Base-by-base conservation (phyloP, 2,888 invertebrate genomes). In the Lampropteryx suffumata region DNA sequence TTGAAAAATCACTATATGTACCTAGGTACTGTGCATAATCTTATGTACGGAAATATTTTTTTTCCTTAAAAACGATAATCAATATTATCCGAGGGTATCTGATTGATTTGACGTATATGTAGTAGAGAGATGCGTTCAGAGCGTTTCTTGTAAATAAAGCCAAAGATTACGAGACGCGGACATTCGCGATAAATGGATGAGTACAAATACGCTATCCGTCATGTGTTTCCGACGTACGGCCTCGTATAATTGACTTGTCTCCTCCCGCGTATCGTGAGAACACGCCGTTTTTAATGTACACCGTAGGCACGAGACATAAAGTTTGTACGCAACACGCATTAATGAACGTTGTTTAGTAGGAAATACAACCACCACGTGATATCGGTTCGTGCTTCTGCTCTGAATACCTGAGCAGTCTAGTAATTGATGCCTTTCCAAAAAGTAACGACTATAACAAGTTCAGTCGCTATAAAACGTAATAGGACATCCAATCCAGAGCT, bases 211-310 rank as follows among this genome's bases (percentile, higher is more conserved):
- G 72, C 71, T 78, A 84, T 83, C 79, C 72, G 77, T 83, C 82
- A 81, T 75, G 71, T 60, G 67, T 73, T 78, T 79, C 78, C 75
- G 79, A 66, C 71, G 55, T 62, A 64, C 58, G 69, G 62, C 70
- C 71, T 71, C 72, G 69, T 72, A 76, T 82, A 84, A 83, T 82
- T 79, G 78, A 79, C 77, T 76, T 71, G 68, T 65, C 62, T 59
- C 62, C 60, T 65, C 65, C 60, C 54, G 50, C 53, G 49, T 50
- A 55, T 46, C 57, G 40, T 57, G 55, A 48, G 48, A 45, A 50
- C 41, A 48, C 41, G 42, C 34, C 47, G 50, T 24, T 50, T 50
- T 43, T 50, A 55, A 55, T 55, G 54, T 53, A 47, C 48, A 43
- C 24, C 35, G 30, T 48, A 53, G 35, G 35, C 39, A 53, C 40